Evolutionary conservation across 2,797 vertebrate genomes (phyloP).

Genomic region (Peromyscus melanophrys): DNA sequence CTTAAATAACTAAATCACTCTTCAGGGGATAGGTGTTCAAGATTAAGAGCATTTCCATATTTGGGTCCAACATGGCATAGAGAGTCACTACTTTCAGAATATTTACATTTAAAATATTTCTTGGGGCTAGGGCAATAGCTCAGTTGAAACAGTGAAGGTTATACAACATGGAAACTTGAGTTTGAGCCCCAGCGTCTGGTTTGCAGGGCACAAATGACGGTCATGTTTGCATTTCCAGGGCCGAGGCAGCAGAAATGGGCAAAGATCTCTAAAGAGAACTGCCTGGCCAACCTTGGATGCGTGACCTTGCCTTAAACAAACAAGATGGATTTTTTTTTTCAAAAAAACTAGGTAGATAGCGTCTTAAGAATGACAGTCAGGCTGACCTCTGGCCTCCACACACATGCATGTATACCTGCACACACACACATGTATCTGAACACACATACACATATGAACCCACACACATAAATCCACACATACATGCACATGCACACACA

Average conservation of each 20-base stretch:
- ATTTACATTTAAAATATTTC: constrained; percentile 32
- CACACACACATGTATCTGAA: not conserved
- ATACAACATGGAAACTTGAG: not conserved
- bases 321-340: not conserved
- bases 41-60: constrained; percentile 29
- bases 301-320: not conserved
- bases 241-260: not conserved
- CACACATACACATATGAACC: not conserved
- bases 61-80: not conserved
- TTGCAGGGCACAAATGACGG: not conserved
- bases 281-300: not conserved
- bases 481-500: not conserved
- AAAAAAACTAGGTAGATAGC: not conserved
- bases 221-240: not conserved
- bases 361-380: not conserved
- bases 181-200: not conserved
- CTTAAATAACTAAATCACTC: constrained; percentile 44
- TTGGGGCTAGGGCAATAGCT: not conserved
- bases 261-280: not conserved
- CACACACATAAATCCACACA: not conserved
- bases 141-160: not conserved
- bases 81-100: constrained; percentile 19
- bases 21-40: not conserved
- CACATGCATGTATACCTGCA: not conserved
- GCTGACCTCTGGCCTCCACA: not conserved